Conservation (phyloP, 1,140 invertebrate species). For the Pseudomyrmex sp. region DNA sequence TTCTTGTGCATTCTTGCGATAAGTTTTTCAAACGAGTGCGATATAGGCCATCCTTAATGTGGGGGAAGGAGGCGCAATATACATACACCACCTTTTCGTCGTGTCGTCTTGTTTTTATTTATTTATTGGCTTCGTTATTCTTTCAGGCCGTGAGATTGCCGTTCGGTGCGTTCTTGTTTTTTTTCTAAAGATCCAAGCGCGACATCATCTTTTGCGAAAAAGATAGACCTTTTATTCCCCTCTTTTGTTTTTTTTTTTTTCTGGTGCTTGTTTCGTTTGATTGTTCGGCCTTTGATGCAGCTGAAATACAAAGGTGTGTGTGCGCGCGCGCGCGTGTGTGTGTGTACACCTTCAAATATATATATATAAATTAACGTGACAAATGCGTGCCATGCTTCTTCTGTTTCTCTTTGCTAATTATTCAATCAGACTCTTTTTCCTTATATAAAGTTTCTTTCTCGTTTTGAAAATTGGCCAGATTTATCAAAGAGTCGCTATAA, state of each 20-base stretch:
- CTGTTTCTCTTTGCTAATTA: background rate
- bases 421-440: background rate
- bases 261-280: background rate
- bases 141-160: slow-evolving; percentile 60
- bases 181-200: slow-evolving; percentile 65
- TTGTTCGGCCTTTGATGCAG: slow-evolving; percentile 18
- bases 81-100: slow-evolving; percentile 31
- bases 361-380: slow-evolving; percentile 10
- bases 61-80: background rate
- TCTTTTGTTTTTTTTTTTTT: background rate
- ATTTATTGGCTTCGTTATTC: slow-evolving; percentile 24
- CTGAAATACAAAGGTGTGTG: background rate
- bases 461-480: slow-evolving; percentile 35
- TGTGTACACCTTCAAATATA: no score
- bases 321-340: no score
- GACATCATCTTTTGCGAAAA: slow-evolving; percentile 54
- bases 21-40: slow-evolving; percentile 72
- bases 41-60: slow-evolving; percentile 68
- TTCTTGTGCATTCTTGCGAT: slow-evolving; percentile 73
- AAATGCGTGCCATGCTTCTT: background rate
- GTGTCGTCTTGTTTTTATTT: slow-evolving; percentile 46
- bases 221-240: background rate
- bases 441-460: slow-evolving; percentile 32
- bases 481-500: slow-evolving; percentile 32
- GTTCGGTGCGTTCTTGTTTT: slow-evolving; percentile 64